Evolutionary conservation across 1,140 invertebrate species (phyloP).

Genomic region (Drosophila saltans): DNA sequence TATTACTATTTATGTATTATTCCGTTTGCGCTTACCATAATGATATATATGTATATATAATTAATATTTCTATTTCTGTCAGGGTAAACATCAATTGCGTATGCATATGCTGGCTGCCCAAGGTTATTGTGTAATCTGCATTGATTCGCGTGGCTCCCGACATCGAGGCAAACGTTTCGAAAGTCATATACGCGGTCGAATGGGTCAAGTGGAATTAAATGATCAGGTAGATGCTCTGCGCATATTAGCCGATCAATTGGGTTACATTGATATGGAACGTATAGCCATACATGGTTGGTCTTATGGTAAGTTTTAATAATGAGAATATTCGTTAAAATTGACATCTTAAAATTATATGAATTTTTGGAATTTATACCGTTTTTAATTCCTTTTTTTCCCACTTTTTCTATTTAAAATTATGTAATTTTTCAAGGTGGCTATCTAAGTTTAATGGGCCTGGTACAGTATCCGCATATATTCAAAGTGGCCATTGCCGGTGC

Average conservation of each 20-base stretch:
- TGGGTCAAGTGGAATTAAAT: conserved; percentile 97
- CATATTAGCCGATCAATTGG: conserved; percentile 92
- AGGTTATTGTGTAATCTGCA: conserved; percentile 97
- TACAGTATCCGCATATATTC: conserved; percentile 92
- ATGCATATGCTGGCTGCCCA: conserved; percentile 98
- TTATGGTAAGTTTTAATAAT: conserved; percentile 88
- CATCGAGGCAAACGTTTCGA: conserved; percentile 97
- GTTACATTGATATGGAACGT: conserved; percentile 95
- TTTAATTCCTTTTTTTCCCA: too few relatives aligned
- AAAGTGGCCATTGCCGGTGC: conserved; percentile 97
- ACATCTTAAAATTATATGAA: too few relatives aligned
- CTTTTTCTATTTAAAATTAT: neutral
- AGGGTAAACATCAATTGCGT: conserved; percentile 94
- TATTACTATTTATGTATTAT: too few relatives aligned
- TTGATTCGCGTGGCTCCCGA: conserved; percentile 96
- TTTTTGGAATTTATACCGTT: too few relatives aligned
- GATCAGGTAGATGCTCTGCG: conserved; percentile 98
- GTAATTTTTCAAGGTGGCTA: conserved; percentile 87
- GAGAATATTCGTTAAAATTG: too few relatives aligned
- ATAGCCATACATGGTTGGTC: conserved; percentile 99
- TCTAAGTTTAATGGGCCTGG: conserved; percentile 92
- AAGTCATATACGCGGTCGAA: conserved; percentile 92
- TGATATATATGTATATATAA: neutral
- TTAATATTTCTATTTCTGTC: conserved; percentile 30
- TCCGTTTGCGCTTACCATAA: too few relatives aligned